Base-by-base conservation (phyloP, 2,797 vertebrate species). In the Notolabrus celidotus region DNA sequence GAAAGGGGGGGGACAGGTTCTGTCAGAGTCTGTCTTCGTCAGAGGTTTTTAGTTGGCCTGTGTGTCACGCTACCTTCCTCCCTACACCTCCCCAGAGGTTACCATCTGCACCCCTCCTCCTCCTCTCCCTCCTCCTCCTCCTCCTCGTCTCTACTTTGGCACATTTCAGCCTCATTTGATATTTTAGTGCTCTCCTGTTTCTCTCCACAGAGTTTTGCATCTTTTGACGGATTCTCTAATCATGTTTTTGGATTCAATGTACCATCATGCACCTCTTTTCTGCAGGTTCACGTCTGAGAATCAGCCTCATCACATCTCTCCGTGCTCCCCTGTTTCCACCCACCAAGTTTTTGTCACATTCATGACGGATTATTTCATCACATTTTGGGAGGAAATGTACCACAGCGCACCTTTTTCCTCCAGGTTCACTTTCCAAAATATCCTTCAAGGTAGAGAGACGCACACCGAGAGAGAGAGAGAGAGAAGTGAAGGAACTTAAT, bases 71-170 rank as follows among this genome's bases (percentile, higher is more conserved):
- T 76, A 67, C 64, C 66, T 77, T 82, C 75, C 65, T 77, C 47
- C 55, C 77, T 78, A 81, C 67, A 61, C 80, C 47, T 86, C 86
- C 81, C 84, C 63, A 82, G 80, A 87, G 86, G 77, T 90, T 82
- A 56, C 76, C 78, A 50, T 79, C 81, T 79, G 68, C 82, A 74
- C 74, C 20, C 46, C 20, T 60, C 58, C 39, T 25, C 62, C 39
- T 25, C 54, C 46, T 9, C 64, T 42, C 59, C 61, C 52, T 52
- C 64, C 50, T 58, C 41, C 10, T 20, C n/a, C n/a, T n/a, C n/a
- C n/a, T n/a, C n/a, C n/a, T n/a, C n/a, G n/a, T 2, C 19, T 22
- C 10, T 19, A 22, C 19, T 17, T 46, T 11, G 2, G 36, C 54
- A 73, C 77, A 58, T 66, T 70, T 62, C 34, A 67, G 62, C 50